A percentile compares a stretch with the other conserved stretches of the same genome.
Conservation (phyloP, 1,140 invertebrate species). For the Camponotus pennsylvanicus region DNA sequence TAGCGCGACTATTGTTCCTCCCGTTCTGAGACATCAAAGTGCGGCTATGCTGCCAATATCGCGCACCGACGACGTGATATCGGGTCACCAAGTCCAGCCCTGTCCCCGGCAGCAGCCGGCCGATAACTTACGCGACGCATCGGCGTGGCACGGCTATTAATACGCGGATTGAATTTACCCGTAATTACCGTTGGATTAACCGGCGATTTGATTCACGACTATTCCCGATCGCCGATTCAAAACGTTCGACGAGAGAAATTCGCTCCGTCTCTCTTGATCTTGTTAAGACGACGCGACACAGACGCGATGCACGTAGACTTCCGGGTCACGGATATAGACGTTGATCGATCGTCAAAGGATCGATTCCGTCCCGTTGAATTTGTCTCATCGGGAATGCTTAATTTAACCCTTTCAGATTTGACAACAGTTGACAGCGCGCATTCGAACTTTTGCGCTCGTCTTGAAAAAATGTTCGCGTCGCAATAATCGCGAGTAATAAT, state of each 20-base stretch:
- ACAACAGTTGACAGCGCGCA: neutral
- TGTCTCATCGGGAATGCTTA: neutral
- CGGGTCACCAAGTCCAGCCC: conserved; percentile 75
- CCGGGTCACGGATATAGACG: neutral
- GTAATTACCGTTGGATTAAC: conserved; percentile 73
- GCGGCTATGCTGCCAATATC: conserved; percentile 77
- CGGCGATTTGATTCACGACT: conserved; percentile 22
- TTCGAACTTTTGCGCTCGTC: neutral
- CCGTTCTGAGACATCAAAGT: conserved; percentile 67
- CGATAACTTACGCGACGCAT: conserved; percentile 80
- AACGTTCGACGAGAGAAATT: neutral
- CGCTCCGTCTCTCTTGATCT: conserved; percentile 10
- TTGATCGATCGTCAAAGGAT: conserved; percentile 15
- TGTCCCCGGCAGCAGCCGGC: conserved; percentile 76
- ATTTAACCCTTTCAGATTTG: conserved; percentile 3
- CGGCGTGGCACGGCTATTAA: conserved; percentile 64
- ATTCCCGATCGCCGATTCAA: conserved; percentile 8
- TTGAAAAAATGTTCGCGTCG: conserved; percentile 7
- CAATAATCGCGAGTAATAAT: neutral
- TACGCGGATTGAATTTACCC: conserved; percentile 75
- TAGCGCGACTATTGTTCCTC: conserved; percentile 74
- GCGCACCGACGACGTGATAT: conserved; percentile 70
- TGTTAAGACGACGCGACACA: neutral
- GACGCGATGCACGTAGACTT: neutral
- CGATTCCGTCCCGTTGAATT: neutral